Base-by-base conservation (phyloP, 1,140 invertebrate genomes). In the Euwallacea fornicatus region DNA sequence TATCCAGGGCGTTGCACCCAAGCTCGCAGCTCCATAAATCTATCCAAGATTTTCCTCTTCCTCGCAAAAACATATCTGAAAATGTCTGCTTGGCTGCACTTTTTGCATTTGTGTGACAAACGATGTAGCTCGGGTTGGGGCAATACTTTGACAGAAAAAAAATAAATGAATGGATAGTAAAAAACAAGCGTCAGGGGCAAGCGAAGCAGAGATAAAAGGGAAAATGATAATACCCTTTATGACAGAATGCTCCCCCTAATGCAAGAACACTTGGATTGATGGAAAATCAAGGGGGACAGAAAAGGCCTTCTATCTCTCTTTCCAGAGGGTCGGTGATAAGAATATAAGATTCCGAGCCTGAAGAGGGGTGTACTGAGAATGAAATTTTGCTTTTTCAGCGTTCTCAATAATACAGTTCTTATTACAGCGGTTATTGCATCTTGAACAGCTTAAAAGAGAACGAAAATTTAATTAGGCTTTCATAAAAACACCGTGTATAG, bases 221-320 rank as follows among this genome's bases (percentile, higher is more conserved):
- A 69, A 62, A 69, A 61, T 69, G 67, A 69, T 69, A 69, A 69
- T 69, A 53, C 67, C 9, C n/a, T 62, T 69, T 69, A 69, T 69
- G 58, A 69, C 67, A 69, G 58, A 69, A 42, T 7, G 59, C 61
- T 66, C 72, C 61, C 67, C 69, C 73, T 72, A 74, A 73, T 75
- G 74, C 71, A 71, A 74, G 74, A 77, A 77, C 71, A 77, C 76
- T 77, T 69, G 58, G 73, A 62, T 72, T 69, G 71, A 74, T 76
- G 75, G 65, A 68, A 72, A 68, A 65, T 59, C 62, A 60, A 66
- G 69, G 46, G 67, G 59, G 42, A 58, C 58, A 50, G 55, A 68
- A 68, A 68, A 58, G 44, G 16, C 55, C 47, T 58, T 67, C 54
- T 56, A 54, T 44, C 13, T n/a, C 9, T 50, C 13, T 33, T 11